Conservation (phyloP, 2,888 invertebrate species). For the Tenthredo notha region DNA sequence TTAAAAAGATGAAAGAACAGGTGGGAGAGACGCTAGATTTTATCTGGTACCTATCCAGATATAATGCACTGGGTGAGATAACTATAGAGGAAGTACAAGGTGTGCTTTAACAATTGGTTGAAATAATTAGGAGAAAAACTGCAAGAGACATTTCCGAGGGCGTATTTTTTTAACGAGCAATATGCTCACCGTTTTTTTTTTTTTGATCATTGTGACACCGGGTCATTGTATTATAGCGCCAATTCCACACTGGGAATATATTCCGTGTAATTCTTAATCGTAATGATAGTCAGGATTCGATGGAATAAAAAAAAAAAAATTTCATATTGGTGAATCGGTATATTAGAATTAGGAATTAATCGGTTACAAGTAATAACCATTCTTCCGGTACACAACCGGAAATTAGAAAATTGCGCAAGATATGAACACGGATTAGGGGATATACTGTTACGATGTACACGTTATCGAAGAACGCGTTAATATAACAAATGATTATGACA, state of each 20-base stretch:
- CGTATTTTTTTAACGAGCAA: not conserved
- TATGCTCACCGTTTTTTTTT: not conserved
- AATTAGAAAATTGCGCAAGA: not conserved
- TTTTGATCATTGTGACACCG: not conserved
- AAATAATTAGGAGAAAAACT: constrained; percentile 14
- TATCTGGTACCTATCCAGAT: not conserved
- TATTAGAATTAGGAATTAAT: not conserved
- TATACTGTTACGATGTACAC: not conserved
- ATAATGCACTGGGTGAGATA: not conserved
- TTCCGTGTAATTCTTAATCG: not conserved
- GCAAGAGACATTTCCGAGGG: not conserved
- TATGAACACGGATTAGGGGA: not conserved
- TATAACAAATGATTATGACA: not conserved
- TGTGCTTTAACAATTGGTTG: not conserved
- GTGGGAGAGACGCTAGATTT: not conserved
- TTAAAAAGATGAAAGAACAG: not conserved
- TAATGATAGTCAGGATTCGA: not conserved
- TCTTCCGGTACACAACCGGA: not conserved
- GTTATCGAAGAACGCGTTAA: not conserved
- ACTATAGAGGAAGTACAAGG: not conserved
- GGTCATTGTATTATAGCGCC: not conserved
- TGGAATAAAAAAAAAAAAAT: not conserved
- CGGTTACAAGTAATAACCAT: not conserved
- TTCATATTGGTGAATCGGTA: not conserved
- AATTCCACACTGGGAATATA: not conserved